Conservation (phyloP, 2,797 vertebrate species). For the Lithobates pipiens region DNA sequence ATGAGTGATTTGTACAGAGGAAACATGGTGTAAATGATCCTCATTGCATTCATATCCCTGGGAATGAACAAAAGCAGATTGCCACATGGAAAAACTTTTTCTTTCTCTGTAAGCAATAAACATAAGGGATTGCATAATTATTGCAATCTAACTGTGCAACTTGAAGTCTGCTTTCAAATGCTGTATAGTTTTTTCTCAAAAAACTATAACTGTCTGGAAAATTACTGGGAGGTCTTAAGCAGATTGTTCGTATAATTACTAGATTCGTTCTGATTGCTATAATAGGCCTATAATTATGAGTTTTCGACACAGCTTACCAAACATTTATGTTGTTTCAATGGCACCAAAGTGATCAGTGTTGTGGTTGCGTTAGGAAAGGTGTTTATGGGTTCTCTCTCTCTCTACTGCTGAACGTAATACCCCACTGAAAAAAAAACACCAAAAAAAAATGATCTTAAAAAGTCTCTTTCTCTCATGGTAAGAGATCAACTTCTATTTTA, state of each 20-base stretch:
- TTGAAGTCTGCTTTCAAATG: constrained; percentile 17
- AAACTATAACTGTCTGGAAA: constrained; percentile 43
- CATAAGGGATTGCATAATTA: constrained; percentile 23
- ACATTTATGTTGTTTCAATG: constrained; percentile 43
- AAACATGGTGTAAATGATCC: neutral
- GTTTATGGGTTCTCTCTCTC: constrained; percentile 21
- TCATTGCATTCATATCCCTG: neutral
- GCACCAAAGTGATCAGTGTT: constrained; percentile 28
- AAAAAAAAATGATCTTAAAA: neutral
- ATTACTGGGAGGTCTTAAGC: constrained; percentile 41
- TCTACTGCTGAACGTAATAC: neutral
- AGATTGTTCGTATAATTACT: constrained; percentile 48
- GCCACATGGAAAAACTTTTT: neutral
- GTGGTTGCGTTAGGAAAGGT: neutral
- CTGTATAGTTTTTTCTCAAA: constrained; percentile 15
- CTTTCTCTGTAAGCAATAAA: neutral
- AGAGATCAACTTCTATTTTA: neutral
- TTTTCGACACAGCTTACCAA: constrained; percentile 32
- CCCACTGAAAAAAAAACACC: neutral
- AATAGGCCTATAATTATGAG: constrained; percentile 54
- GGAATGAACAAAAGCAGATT: neutral
- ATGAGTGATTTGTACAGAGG: neutral
- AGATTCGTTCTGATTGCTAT: constrained; percentile 51
- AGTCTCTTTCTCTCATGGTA: neutral
- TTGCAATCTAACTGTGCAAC: constrained; percentile 3